Conservation (phyloP, 2,797 vertebrate species). For the Chiroxiphia lanceolata region DNA sequence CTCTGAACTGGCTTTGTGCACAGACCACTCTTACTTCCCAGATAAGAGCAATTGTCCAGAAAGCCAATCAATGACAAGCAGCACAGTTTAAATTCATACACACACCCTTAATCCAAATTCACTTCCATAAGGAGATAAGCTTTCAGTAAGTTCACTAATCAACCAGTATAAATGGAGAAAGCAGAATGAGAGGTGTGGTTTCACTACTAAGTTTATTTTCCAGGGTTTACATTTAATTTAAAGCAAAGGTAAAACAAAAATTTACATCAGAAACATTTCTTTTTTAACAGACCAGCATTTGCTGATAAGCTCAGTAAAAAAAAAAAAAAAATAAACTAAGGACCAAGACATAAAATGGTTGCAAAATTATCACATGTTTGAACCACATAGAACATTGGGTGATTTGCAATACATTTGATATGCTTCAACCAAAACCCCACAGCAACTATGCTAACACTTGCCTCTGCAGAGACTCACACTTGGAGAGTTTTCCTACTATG, state of each 20-base stretch:
- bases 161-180: neutral
- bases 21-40: neutral
- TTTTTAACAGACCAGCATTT: neutral
- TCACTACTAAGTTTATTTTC: neutral
- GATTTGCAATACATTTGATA: neutral
- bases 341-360: neutral
- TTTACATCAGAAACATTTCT: neutral
- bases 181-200: neutral
- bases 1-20: neutral
- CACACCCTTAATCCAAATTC: slow-evolving; percentile 46
- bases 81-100: neutral
- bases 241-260: neutral
- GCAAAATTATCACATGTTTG: neutral
- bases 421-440: neutral
- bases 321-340: neutral
- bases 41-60: neutral
- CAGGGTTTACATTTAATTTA: neutral
- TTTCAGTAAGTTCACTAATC: slow-evolving; percentile 1
- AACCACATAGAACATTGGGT: neutral
- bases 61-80: neutral
- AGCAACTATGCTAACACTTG: fast-evolving
- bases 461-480: neutral
- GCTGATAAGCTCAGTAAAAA: neutral
- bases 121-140: slow-evolving; percentile 34
- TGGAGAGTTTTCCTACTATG: neutral